Evolutionary conservation across 1,140 invertebrate genomes (phyloP).

Genomic region (Oreohelix idahoensis): DNA sequence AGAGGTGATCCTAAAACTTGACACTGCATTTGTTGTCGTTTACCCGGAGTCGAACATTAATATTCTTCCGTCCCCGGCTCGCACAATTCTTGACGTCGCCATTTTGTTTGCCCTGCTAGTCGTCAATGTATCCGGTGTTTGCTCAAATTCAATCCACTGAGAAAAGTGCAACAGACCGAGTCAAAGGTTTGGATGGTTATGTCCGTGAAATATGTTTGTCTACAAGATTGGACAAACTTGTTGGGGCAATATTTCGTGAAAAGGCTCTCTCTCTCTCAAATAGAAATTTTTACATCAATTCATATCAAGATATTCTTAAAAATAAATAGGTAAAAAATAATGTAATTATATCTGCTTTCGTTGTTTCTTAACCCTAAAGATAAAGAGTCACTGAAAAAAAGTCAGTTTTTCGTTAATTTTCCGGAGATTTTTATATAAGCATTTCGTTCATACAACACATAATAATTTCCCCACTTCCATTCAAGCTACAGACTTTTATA

Average conservation of each 20-base stretch:
- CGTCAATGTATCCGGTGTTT: background rate
- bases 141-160: constrained; percentile 1
- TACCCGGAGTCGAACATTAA: constrained; percentile 23
- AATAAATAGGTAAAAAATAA: no score
- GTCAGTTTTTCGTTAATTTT: no score
- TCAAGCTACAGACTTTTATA: no score
- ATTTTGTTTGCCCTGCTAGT: background rate
- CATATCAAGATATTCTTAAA: no score
- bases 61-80: background rate
- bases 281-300: no score
- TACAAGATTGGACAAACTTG: constrained; percentile 27
- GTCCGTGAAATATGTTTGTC: constrained; percentile 1
- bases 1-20: constrained; percentile 24
- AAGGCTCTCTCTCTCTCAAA: no score
- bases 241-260: background rate
- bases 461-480: no score
- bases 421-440: no score
- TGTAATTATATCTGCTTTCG: no score
- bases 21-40: constrained; percentile 41
- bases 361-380: no score
- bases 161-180: background rate
- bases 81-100: constrained; percentile 4
- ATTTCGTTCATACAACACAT: no score
- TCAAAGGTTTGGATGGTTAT: background rate
- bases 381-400: no score